Evolutionary conservation across 2,797 vertebrate species (phyloP).

Genomic region (Thamnophis elegans): DNA sequence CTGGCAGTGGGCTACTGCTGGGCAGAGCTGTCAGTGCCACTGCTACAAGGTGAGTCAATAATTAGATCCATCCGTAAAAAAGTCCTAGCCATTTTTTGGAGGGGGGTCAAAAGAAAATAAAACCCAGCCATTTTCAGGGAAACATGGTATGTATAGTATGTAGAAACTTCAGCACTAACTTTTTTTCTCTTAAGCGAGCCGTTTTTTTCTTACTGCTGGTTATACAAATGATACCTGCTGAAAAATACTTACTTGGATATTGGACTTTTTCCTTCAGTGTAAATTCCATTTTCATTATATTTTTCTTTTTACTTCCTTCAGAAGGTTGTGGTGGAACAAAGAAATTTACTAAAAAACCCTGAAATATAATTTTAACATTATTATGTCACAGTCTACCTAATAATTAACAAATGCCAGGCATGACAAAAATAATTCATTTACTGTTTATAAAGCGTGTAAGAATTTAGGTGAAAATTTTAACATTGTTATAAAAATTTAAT

Average conservation of each 20-base stretch:
- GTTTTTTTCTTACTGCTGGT: neutral
- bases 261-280: constrained; percentile 86
- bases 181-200: neutral
- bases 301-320: constrained; percentile 73
- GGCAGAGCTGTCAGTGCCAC: too few relatives aligned
- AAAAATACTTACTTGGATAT: constrained; percentile 82
- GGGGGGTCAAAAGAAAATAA: too few relatives aligned
- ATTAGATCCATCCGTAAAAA: too few relatives aligned
- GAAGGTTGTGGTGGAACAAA: constrained; percentile 87
- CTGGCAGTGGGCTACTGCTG: too few relatives aligned
- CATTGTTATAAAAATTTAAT: neutral
- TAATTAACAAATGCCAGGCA: neutral
- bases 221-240: neutral
- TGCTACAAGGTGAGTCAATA: too few relatives aligned
- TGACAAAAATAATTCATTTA: neutral
- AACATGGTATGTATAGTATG: too few relatives aligned
- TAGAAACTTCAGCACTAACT: neutral
- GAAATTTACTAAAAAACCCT: constrained; percentile 95
- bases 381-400: constrained; percentile 5
- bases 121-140: too few relatives aligned
- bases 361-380: constrained; percentile 61
- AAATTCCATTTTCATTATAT: constrained; percentile 69
- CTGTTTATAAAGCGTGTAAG: neutral
- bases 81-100: too few relatives aligned
- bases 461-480: neutral